Conservation (phyloP, 2,113 vertebrate species). For the Lepisosteus osseus region DNA sequence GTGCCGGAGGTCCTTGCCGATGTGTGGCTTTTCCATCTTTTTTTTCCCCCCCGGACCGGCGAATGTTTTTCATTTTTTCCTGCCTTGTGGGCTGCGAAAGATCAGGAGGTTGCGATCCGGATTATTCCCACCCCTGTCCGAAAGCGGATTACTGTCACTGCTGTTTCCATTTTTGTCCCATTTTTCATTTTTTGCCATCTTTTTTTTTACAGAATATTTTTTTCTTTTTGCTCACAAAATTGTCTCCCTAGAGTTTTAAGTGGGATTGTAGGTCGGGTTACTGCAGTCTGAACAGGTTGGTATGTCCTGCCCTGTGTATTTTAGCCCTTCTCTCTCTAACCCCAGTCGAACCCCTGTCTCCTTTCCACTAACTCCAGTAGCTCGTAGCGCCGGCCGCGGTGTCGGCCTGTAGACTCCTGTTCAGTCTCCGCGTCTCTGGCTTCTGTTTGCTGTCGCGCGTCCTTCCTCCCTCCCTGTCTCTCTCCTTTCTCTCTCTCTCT, state of each 20-base stretch:
- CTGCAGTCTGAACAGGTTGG: conserved; percentile 99
- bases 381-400: conserved; percentile 73
- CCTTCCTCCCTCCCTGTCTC: conserved; percentile 63
- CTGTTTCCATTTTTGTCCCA: conserved; percentile 55
- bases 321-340: conserved; percentile 93
- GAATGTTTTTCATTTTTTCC: conserved; percentile 24
- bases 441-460: conserved; percentile 67
- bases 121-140: conserved; percentile 28
- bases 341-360: conserved; percentile 82
- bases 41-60: conserved; percentile 71
- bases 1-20: too few relatives aligned
- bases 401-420: conserved; percentile 68
- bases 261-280: conserved; percentile 99
- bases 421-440: conserved; percentile 65
- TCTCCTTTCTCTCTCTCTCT: conserved; percentile 58
- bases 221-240: conserved; percentile 88
- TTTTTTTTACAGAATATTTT: conserved; percentile 59
- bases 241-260: conserved; percentile 98
- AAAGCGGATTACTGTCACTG: background rate
- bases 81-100: conserved; percentile 33
- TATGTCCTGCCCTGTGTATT: conserved; percentile 99
- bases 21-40: background rate
- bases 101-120: background rate
- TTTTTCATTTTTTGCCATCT: conserved; percentile 43
- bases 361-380: conserved; percentile 90